Evolutionary conservation across 2,888 invertebrate species (phyloP).

Genomic region (Zonitis immaculata): DNA sequence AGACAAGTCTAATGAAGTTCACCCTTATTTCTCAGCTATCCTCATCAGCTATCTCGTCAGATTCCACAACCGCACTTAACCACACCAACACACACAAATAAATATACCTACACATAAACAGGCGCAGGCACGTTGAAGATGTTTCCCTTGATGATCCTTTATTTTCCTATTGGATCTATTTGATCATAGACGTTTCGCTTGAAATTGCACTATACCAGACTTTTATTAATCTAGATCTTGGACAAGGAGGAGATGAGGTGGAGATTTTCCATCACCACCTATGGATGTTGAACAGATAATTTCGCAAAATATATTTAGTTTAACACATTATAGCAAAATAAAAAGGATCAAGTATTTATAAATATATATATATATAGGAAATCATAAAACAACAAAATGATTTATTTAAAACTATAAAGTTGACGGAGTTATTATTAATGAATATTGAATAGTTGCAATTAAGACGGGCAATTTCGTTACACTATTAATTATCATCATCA

Average conservation of each 20-base stretch:
- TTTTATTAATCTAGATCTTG: neutral
- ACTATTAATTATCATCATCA: constrained; percentile 15
- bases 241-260: neutral
- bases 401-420: constrained; percentile 13
- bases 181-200: neutral
- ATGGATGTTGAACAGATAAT: neutral
- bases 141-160: neutral
- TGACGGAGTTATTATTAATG: constrained; percentile 18
- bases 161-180: neutral
- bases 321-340: too few relatives aligned
- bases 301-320: too few relatives aligned
- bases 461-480: constrained; percentile 15
- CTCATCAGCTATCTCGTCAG: constrained; percentile 25
- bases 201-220: neutral
- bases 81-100: neutral
- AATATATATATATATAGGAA: neutral
- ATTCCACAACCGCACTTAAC: constrained; percentile 5
- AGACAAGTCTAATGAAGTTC: constrained; percentile 48
- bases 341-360: neutral
- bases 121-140: neutral
- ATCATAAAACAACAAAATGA: too few relatives aligned
- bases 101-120: neutral
- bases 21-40: constrained; percentile 20
- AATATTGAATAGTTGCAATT: constrained; percentile 20
- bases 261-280: too few relatives aligned